These are phyloP conservation scores for Thumatha senex DNA, from an alignment of 2,888 invertebrate species.

Conservation along the genomic window DNA sequence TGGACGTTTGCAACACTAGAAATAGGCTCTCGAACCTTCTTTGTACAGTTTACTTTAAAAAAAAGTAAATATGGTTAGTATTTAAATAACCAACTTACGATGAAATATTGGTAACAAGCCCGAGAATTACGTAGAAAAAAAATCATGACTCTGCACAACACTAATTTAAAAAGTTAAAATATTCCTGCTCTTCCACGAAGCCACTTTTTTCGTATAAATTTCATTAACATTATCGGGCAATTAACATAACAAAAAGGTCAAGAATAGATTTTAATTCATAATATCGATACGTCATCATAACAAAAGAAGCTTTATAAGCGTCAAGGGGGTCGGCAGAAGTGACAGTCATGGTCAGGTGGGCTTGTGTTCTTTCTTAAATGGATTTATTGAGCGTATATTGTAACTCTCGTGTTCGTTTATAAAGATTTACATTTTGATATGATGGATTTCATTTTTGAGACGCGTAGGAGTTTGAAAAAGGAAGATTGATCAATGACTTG, in stretches of 20 bases:
- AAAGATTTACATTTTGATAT: slow-evolving; percentile 36
- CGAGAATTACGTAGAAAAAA: too few relatives aligned
- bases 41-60: too few relatives aligned
- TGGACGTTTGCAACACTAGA: too few relatives aligned
- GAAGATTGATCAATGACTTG: not conserved
- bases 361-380: slow-evolving; percentile 32
- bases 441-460: slow-evolving; percentile 21
- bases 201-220: slow-evolving; percentile 25
- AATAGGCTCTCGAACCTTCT: too few relatives aligned
- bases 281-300: slow-evolving; percentile 67
- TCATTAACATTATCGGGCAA: slow-evolving; percentile 70
- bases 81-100: too few relatives aligned
- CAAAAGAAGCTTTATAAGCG: slow-evolving; percentile 50
- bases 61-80: too few relatives aligned
- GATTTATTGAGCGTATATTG: slow-evolving; percentile 39
- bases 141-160: not conserved
- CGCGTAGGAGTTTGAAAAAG: slow-evolving; percentile 9
- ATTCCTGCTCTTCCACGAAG: slow-evolving; percentile 29
- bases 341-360: slow-evolving; percentile 55
- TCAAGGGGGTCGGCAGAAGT: slow-evolving; percentile 38
- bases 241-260: slow-evolving; percentile 56
- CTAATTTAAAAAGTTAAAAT: slow-evolving; percentile 2
- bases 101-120: too few relatives aligned
- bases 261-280: slow-evolving; percentile 62
- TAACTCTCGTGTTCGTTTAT: slow-evolving; percentile 37